These are phyloP conservation scores for Stenodera caucasica DNA, from an alignment of 2,888 invertebrate genomes.

Conservation along the genomic window DNA sequence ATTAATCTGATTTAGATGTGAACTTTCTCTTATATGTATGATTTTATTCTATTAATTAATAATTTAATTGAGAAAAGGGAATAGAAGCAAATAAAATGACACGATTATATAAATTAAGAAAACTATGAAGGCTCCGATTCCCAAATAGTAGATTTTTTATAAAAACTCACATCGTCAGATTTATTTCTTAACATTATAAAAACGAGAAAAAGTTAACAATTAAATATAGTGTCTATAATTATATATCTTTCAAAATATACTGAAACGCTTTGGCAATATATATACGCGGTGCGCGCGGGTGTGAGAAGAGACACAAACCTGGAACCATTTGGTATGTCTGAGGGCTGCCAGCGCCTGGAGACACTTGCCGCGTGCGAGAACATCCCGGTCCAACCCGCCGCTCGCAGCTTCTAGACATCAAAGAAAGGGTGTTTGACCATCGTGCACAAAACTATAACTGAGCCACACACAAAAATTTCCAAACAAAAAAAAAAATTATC, in stretches of 20 bases:
- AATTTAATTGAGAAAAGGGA: conserved; percentile 41
- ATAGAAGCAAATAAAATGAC: conserved; percentile 52
- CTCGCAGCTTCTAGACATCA: conserved; percentile 63
- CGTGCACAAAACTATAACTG: conserved; percentile 50
- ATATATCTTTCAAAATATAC: background rate
- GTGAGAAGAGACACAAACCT: conserved; percentile 74
- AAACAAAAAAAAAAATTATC: background rate
- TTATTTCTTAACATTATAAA: conserved; percentile 12
- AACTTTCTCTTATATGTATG: conserved; percentile 43
- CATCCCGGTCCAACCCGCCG: conserved; percentile 81
- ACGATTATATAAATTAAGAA: conserved; percentile 26
- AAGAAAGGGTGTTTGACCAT: conserved; percentile 78
- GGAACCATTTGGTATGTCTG: conserved; percentile 99
- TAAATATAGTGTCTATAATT: background rate
- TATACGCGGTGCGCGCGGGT: conserved; percentile 43
- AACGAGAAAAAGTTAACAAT: background rate
- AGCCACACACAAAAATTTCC: conserved; percentile 31
- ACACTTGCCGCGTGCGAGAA: conserved; percentile 99
- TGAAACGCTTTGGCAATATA: background rate
- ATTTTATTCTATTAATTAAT: conserved; percentile 27
- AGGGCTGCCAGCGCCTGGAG: conserved; percentile 99
- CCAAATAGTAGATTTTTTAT: conserved; percentile 32
- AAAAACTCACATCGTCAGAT: conserved; percentile 53
- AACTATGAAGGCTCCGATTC: conserved; percentile 43
- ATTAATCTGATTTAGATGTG: conserved; percentile 49